Evolutionary conservation across 2,113 vertebrate species (phyloP), one percentile per base, ranked within the genome.

Genomic region (Anas platyrhynchos): DNA sequence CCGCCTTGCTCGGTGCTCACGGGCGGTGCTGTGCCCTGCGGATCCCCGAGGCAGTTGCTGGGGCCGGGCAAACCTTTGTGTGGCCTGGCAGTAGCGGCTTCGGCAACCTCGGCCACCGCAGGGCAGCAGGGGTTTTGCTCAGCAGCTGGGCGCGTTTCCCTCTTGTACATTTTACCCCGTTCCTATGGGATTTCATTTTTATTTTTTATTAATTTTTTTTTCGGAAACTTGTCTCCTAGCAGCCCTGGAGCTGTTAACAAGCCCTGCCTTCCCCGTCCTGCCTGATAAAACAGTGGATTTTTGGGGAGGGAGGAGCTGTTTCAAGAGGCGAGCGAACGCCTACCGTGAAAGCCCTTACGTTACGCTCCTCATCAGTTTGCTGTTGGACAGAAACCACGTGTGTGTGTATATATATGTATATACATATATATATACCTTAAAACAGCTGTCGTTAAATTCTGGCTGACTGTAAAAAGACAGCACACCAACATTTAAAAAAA

Each of bases 1-100:
- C 96, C 83, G 31, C 96, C 97, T 97, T 97, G 98, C 97, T 97
- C 97, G 98, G 97, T 98, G 98, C 97, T 98, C 94, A 89, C 41
- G 79, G 95, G 97, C 97, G 55, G 81, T 96, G 93, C 27, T 66
- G 94, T 54, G 17, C 86, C 97, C 92, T 77, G 86, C 43, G 80
- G 87, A 95, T 97, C 96, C 97, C 96, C 96, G 86, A 97, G 97
- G 96, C 97, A 89, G 97, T 96, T 88, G 27, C 91, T 97, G 0
- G 94, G 97, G 94, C 34, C 75, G 62, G 38, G 43, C 31, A 85
- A 95, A 59, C 94, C 89, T 80, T 71, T 31, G 8, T 1, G 26
- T n/a, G 48, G 63, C 71, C 69, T 6, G 15, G 89, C 91, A 69
- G 95, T 69, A 79, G 84, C 8, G 2, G 54, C 95, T 86, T 68